Conservation (phyloP, 2,888 invertebrate genomes). For the Geophilus truncorum region DNA sequence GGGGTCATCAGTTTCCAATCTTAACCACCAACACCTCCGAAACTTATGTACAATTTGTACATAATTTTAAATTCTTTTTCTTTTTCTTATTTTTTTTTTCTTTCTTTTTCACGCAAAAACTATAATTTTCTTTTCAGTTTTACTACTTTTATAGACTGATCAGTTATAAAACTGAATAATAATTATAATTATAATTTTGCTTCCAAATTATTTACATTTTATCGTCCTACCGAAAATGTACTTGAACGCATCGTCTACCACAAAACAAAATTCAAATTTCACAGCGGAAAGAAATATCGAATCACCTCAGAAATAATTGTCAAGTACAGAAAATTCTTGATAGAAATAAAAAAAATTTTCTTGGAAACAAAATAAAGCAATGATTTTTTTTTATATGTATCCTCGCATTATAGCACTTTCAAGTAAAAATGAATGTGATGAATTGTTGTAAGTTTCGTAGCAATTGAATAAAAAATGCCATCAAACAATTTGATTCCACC, state of each 20-base stretch:
- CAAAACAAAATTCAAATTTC: background rate
- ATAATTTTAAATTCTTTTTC: background rate
- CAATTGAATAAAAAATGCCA: background rate
- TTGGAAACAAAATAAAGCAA: background rate
- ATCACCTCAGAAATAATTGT: background rate
- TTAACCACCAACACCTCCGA: background rate
- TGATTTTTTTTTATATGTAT: background rate
- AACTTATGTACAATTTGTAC: constrained; percentile 23
- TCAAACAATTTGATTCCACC: constrained; percentile 1
- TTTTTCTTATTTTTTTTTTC: background rate
- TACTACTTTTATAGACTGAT: constrained; percentile 6
- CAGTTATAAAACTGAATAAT: background rate
- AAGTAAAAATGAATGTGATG: background rate
- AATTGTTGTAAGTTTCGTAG: background rate
- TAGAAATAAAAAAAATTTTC: background rate
- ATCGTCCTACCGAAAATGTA: background rate
- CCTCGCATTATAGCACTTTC: background rate
- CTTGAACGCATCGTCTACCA: background rate
- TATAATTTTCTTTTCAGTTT: background rate
- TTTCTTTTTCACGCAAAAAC: background rate
- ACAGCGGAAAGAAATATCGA: background rate
- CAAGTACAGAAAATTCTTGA: background rate
- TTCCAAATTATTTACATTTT: constrained; percentile 12
- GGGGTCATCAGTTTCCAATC: background rate
- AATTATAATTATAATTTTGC: background rate